A percentile compares a stretch with the other conserved stretches of the same genome.
Conservation (phyloP, 1,140 invertebrate genomes). For the Mamestra configurata region DNA sequence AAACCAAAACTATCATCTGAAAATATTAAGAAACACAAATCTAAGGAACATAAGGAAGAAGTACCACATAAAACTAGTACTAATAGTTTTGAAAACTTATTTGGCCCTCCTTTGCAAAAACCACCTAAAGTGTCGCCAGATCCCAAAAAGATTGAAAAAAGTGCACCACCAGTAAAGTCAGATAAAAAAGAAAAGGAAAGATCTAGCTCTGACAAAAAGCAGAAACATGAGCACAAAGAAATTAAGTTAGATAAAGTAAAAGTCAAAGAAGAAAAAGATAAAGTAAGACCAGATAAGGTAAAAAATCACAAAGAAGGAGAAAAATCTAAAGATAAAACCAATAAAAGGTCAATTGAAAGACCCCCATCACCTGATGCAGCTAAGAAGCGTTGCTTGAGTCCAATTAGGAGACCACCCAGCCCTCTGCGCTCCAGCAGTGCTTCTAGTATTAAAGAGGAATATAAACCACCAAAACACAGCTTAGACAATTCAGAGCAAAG, state of each 20-base stretch:
- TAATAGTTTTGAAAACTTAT: constrained; percentile 92
- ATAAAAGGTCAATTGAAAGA: constrained; percentile 83
- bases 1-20: constrained; percentile 91
- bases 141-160: constrained; percentile 90
- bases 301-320: constrained; percentile 90
- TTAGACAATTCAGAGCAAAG: constrained; percentile 84
- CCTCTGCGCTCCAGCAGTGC: constrained; percentile 83
- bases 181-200: constrained; percentile 90
- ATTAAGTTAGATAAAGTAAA: constrained; percentile 87
- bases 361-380: constrained; percentile 84
- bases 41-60: constrained; percentile 90
- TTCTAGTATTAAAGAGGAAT: constrained; percentile 86
- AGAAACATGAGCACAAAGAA: constrained; percentile 88
- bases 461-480: constrained; percentile 76
- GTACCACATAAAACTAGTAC: constrained; percentile 87
- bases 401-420: constrained; percentile 80
- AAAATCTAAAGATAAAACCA: constrained; percentile 89
- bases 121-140: constrained; percentile 90
- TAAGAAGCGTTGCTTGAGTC: constrained; percentile 90
- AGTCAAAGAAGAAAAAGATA: constrained; percentile 89
- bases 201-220: constrained; percentile 88
- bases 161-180: constrained; percentile 80
- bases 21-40: constrained; percentile 91
- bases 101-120: constrained; percentile 93
- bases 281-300: constrained; percentile 90